Evolutionary conservation across 1,140 invertebrate species (phyloP).

Genomic region (Drosophila gunungcola): DNA sequence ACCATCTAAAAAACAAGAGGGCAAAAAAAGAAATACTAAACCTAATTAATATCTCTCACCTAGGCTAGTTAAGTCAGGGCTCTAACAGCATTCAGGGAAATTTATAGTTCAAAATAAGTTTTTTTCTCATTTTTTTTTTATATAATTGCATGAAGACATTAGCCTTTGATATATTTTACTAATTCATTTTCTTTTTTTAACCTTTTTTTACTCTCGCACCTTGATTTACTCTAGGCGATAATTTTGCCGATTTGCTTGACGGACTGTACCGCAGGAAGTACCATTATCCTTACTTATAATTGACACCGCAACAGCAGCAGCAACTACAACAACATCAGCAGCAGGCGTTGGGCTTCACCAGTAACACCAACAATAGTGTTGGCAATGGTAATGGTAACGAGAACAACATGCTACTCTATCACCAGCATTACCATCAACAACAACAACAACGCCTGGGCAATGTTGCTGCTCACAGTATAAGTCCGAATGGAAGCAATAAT

Average conservation of each 20-base stretch:
- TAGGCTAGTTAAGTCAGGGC: conserved; percentile 45
- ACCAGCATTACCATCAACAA: conserved; percentile 43
- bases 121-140: conserved; percentile 25
- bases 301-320: conserved; percentile 77
- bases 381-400: conserved; percentile 40
- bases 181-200: conserved; percentile 41
- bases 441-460: conserved; percentile 43
- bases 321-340: conserved; percentile 72
- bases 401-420: conserved; percentile 50
- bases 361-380: conserved; percentile 24
- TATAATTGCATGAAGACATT: conserved; percentile 18
- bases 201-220: conserved; percentile 7
- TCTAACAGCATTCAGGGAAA: conserved; percentile 10
- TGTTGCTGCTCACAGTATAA: conserved; percentile 44
- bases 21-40: conserved; percentile 38
- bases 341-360: conserved; percentile 64
- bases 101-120: conserved; percentile 20
- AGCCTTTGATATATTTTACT: conserved; percentile 27
- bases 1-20: conserved; percentile 32
- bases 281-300: conserved; percentile 85
- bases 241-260: conserved; percentile 81
- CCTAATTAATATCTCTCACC: conserved; percentile 37
- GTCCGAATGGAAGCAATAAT: conserved; percentile 43
- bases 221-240: conserved; percentile 59
- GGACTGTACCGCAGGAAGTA: conserved; percentile 83